phyloP scores from a whole-genome alignment of 1,140 invertebrate species.

The Drosophila sulfurigaster region DNA sequence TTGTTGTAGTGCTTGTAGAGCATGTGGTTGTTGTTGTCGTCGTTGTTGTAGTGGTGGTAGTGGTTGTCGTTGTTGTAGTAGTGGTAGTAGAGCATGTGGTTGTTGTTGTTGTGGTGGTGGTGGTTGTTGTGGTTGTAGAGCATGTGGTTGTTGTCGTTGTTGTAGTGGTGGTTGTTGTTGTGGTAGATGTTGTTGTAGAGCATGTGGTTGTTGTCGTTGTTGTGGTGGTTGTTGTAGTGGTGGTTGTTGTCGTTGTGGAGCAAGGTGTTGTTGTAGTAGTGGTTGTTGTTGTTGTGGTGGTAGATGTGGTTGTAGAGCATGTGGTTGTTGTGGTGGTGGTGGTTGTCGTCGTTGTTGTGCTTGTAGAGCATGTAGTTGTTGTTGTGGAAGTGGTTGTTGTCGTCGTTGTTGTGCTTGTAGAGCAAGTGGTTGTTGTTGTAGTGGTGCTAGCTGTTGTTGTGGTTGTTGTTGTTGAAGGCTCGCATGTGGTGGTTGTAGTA shows the following conservation, averaged over 20 bases:
- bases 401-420: background rate
- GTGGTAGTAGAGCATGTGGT: constrained; percentile 1
- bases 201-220: constrained; percentile 13
- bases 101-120: background rate
- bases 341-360: background rate
- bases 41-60: background rate
- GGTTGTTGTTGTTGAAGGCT: background rate
- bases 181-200: background rate
- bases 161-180: constrained; percentile 3
- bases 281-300: constrained; percentile 1
- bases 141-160: background rate
- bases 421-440: constrained; percentile 2
- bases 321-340: constrained; percentile 4
- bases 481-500: background rate
- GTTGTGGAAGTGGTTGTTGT: constrained; percentile 1
- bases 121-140: background rate
- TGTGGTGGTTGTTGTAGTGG: constrained; percentile 7
- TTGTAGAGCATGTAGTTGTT: background rate
- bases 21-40: constrained; percentile 11
- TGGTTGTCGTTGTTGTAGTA: too few relatives aligned
- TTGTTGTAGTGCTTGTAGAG: constrained; percentile 1
- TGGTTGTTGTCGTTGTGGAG: constrained; percentile 6
- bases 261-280: background rate
- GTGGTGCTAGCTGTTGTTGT: background rate
- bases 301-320: background rate